These are phyloP conservation scores for Eilema sororculum DNA, from an alignment of 2,888 invertebrate species.

Conservation along the genomic window DNA sequence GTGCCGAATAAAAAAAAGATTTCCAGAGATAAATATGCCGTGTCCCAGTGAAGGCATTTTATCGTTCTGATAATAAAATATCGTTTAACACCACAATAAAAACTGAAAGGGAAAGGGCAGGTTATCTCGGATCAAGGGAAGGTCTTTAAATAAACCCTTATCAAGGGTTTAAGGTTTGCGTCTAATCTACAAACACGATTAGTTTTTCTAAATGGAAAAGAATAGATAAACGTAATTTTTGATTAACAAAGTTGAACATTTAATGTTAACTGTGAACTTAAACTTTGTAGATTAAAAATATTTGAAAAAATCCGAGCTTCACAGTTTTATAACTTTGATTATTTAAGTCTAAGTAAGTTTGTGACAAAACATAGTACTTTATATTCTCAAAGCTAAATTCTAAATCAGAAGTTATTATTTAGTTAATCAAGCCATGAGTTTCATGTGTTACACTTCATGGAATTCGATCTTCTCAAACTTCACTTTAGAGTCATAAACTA, in stretches of 20 bases:
- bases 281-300: not conserved
- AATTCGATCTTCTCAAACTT: conserved; percentile 3
- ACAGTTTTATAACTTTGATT: too few relatives aligned
- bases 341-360: not conserved
- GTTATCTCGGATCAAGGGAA: conserved; percentile 67
- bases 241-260: conserved; percentile 13
- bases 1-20: conserved; percentile 78
- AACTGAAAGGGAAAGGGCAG: conserved; percentile 54
- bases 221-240: conserved; percentile 22
- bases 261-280: conserved; percentile 3
- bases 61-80: conserved; percentile 79
- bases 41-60: conserved; percentile 68
- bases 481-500: conserved; percentile 31
- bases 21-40: conserved; percentile 71
- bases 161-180: conserved; percentile 46
- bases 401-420: too few relatives aligned
- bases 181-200: conserved; percentile 47
- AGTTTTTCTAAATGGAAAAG: conserved; percentile 32
- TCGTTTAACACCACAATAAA: conserved; percentile 78
- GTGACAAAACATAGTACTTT: not conserved
- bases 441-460: not conserved
- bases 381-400: too few relatives aligned
- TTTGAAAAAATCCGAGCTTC: not conserved
- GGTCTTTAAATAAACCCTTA: conserved; percentile 61
- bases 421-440: not conserved